Conservation (phyloP, 2,888 invertebrate genomes). For the Andrena haemorrhoa region DNA sequence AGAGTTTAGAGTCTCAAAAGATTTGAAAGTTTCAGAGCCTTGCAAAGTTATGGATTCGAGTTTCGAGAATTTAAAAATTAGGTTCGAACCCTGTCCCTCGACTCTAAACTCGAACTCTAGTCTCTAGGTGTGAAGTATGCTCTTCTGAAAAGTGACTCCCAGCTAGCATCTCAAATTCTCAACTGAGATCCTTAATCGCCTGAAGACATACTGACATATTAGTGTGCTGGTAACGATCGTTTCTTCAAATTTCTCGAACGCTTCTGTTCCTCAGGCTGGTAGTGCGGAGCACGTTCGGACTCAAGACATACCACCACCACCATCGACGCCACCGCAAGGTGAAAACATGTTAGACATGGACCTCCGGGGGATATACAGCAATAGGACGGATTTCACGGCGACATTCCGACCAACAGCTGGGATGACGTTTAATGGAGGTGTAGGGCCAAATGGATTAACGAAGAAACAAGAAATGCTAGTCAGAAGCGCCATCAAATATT, state of each 20-base stretch:
- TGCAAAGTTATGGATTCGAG: no score
- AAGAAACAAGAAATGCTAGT: slow-evolving; percentile 94
- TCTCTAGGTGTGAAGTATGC: no score
- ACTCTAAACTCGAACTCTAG: no score
- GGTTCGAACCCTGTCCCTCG: no score
- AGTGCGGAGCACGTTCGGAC: slow-evolving; percentile 80
- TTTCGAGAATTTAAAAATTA: no score
- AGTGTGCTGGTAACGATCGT: background rate
- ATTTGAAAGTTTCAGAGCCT: no score
- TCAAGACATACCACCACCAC: slow-evolving; percentile 62
- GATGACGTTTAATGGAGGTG: slow-evolving; percentile 84
- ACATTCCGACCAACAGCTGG: slow-evolving; percentile 88
- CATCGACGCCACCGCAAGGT: slow-evolving; percentile 70
- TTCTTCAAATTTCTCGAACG: background rate
- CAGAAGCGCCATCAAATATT: slow-evolving; percentile 94
- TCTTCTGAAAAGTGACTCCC: no score
- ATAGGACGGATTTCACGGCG: slow-evolving; percentile 92
- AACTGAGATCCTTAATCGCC: no score
- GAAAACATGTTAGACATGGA: slow-evolving; percentile 87
- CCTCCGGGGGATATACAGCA: slow-evolving; percentile 91
- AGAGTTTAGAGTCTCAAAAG: no score
- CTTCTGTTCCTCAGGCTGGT: slow-evolving; percentile 73
- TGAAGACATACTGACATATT: no score
- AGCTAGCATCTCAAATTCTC: no score
- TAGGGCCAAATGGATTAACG: slow-evolving; percentile 92